These are phyloP conservation scores for Globodera rostochiensis DNA, from an alignment of 1,140 invertebrate species.

Conservation along the genomic window DNA sequence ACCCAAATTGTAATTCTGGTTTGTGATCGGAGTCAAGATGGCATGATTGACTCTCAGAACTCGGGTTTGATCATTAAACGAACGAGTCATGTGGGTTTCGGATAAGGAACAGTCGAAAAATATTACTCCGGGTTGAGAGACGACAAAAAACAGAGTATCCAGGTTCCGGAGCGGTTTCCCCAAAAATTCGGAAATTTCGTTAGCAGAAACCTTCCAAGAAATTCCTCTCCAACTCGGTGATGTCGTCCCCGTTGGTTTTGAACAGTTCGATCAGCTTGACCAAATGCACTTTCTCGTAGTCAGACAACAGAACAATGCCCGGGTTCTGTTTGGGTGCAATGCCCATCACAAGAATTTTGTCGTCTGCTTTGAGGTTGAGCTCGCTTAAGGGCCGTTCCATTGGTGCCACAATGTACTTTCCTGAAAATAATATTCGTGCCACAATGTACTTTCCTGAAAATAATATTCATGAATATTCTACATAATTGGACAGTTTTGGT, in stretches of 20 bases:
- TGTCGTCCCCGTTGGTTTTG: slow-evolving; percentile 28
- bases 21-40: too few relatives aligned
- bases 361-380: slow-evolving; percentile 29
- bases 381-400: slow-evolving; percentile 33
- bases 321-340: background rate
- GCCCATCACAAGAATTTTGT: slow-evolving; percentile 39
- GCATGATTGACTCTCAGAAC: too few relatives aligned
- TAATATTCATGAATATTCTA: background rate
- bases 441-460: slow-evolving; percentile 39
- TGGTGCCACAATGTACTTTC: slow-evolving; percentile 34
- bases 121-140: too few relatives aligned
- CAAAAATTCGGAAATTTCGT: background rate
- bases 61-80: too few relatives aligned
- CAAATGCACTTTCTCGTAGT: slow-evolving; percentile 42
- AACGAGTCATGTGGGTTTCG: too few relatives aligned
- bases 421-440: too few relatives aligned
- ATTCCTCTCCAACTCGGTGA: slow-evolving; percentile 35
- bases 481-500: too few relatives aligned
- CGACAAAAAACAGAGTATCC: too few relatives aligned
- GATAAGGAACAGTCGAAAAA: too few relatives aligned
- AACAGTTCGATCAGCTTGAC: slow-evolving; percentile 20
- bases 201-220: slow-evolving; percentile 31
- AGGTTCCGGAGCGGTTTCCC: too few relatives aligned
- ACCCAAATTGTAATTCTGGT: too few relatives aligned
- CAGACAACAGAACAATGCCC: slow-evolving; percentile 21